Evolutionary conservation across 2,888 invertebrate genomes (phyloP).

Genomic region (Hydropsyche betteni): DNA sequence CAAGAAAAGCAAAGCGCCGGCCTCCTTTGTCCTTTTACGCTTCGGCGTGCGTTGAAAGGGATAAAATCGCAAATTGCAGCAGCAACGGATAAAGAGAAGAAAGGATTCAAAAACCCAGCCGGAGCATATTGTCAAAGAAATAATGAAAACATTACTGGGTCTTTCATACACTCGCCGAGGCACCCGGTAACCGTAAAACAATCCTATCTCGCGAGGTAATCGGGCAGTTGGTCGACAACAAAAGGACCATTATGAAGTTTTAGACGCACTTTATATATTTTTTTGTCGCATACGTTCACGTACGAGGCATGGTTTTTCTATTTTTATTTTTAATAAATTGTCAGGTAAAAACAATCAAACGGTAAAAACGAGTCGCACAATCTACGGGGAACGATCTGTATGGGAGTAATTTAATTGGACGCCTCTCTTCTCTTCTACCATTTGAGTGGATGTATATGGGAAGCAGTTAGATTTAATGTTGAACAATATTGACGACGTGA

Average conservation of each 20-base stretch:
- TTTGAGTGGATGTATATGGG: conserved; percentile 8
- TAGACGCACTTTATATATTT: conserved; percentile 13
- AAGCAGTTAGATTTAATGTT: conserved; percentile 12
- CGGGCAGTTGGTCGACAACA: conserved; percentile 32
- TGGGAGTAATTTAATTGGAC: conserved; percentile 33
- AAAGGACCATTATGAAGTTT: conserved; percentile 33
- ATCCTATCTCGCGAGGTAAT: conserved; percentile 44
- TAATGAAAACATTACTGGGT: conserved; percentile 46
- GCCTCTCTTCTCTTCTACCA: background rate
- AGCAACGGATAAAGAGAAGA: conserved; percentile 38
- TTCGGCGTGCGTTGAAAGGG: conserved; percentile 41
- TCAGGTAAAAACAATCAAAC: conserved; percentile 16
- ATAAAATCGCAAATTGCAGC: conserved; percentile 49
- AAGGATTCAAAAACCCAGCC: conserved; percentile 17
- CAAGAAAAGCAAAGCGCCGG: conserved; percentile 11
- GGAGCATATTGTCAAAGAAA: conserved; percentile 20
- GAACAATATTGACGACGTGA: background rate
- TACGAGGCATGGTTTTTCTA: background rate
- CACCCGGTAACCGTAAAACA: conserved; percentile 33
- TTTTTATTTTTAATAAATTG: background rate
- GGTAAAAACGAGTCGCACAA: conserved; percentile 16
- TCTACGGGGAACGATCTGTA: conserved; percentile 16
- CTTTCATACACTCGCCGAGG: conserved; percentile 6
- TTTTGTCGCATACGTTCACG: background rate
- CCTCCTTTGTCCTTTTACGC: conserved; percentile 36